phyloP scores from a whole-genome alignment of 2,888 invertebrate genomes.

The Acleris holmiana region DNA sequence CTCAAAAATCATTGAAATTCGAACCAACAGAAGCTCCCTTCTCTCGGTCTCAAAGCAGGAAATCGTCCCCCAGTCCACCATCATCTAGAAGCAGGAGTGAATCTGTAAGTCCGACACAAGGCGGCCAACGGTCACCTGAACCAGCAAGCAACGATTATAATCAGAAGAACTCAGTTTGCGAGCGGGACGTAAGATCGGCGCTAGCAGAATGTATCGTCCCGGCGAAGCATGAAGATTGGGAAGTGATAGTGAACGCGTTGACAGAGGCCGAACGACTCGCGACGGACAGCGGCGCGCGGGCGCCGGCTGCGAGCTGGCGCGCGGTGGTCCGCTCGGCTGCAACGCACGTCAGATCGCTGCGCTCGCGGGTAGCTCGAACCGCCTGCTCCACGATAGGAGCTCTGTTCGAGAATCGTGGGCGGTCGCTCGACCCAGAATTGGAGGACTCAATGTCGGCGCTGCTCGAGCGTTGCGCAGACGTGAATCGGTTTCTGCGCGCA shows the following conservation, averaged over 20 bases:
- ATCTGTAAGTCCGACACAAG: constrained; percentile 53
- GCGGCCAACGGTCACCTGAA: constrained; percentile 57
- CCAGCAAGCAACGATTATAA: constrained; percentile 51
- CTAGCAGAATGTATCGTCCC: constrained; percentile 71
- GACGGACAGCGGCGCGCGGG: constrained; percentile 87
- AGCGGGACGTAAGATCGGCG: constrained; percentile 71
- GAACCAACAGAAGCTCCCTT: constrained; percentile 34
- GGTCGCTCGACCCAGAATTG: constrained; percentile 88
- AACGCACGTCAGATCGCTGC: constrained; percentile 92
- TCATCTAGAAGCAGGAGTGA: constrained; percentile 52
- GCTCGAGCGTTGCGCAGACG: constrained; percentile 95
- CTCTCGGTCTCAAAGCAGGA: constrained; percentile 48
- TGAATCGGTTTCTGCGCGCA: constrained; percentile 95
- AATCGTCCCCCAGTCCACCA: constrained; percentile 47
- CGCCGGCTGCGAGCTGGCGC: constrained; percentile 87
- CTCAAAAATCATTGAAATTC: constrained; percentile 45
- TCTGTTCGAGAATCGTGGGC: constrained; percentile 88
- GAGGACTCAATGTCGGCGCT: constrained; percentile 93
- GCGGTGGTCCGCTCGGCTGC: constrained; percentile 89
- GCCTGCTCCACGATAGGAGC: constrained; percentile 94
- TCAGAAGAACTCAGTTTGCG: constrained; percentile 44
- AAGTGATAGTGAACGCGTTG: constrained; percentile 89
- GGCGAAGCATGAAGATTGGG: constrained; percentile 91
- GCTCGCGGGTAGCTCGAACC: constrained; percentile 96
- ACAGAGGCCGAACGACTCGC: constrained; percentile 88